Percentiles rank a stretch among this genome's conserved stretches.
These are phyloP conservation scores for Hymenopus coronatus DNA, from an alignment of 2,888 invertebrate genomes.

Conservation along the genomic window DNA sequence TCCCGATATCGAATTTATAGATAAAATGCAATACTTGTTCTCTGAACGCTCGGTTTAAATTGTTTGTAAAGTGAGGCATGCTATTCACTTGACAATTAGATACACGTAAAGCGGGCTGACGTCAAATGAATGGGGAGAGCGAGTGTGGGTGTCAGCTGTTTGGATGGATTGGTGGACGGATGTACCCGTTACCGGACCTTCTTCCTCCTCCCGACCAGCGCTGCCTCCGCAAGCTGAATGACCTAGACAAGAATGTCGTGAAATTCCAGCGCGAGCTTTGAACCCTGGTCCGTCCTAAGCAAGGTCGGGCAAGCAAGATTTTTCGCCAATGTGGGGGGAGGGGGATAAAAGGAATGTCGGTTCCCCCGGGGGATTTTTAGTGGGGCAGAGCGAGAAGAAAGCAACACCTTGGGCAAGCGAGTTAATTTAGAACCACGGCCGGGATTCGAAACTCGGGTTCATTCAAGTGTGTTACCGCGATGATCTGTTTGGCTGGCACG, in stretches of 20 bases:
- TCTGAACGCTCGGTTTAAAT: too few species aligned
- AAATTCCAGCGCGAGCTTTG: constrained; percentile 26
- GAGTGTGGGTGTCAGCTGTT: not conserved
- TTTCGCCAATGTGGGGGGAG: not conserved
- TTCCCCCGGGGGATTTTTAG: not conserved
- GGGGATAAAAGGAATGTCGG: not conserved
- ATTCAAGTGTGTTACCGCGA: too few species aligned
- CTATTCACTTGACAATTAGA: too few species aligned
- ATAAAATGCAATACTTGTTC: too few species aligned
- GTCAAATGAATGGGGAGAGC: not conserved
- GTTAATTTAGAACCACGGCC: not conserved
- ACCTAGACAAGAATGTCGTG: constrained; percentile 24
- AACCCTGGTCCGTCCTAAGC: constrained; percentile 16
- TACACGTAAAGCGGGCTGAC: not conserved
- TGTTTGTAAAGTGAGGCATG: too few species aligned
- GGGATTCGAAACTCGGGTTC: not conserved
- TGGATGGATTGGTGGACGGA: not conserved
- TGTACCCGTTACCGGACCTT: not conserved
- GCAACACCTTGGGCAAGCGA: not conserved
- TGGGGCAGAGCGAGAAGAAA: not conserved
- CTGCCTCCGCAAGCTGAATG: constrained; percentile 1
- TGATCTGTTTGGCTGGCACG: too few species aligned
- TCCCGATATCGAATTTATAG: too few species aligned
- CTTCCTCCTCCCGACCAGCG: not conserved
- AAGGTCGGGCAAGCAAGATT: not conserved